Evolutionary conservation across 2,113 vertebrate genomes (phyloP), one percentile per base, ranked within the genome.

Genomic region (Morone chrysops): DNA sequence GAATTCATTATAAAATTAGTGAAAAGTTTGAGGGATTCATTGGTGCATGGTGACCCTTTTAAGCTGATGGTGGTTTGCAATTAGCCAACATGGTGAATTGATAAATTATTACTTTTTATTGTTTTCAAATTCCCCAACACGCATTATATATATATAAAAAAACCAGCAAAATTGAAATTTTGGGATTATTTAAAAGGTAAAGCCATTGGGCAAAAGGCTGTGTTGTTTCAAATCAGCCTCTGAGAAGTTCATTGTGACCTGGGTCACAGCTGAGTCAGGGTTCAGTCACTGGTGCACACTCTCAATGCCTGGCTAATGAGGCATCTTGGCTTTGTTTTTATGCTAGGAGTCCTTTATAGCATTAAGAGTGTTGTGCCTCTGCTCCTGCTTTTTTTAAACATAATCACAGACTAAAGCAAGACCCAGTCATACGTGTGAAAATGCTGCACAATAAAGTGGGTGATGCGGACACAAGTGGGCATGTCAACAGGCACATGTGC

Each of bases 281-380:
- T 45, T 9, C 8, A 65, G 74, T 84, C 81, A 56, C 18, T 70
- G 25, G 22, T 81, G 74, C 20, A 16, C 65, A 22, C 65, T 70
- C 11, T n/a, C 18, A 72, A 43, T 53, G 56, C 43, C 62, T 57
- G 65, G 43, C 71, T 87, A 78, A 83, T 84, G 69, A 83, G 45
- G 50, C 50, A 56, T 75, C 65, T 71, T 79, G 53, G 74, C 68
- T 82, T 71, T 72, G 47, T 70, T 65, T 75, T 69, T 53, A 25
- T n/a, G 56, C 73, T 41, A 48, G 18, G 31, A 25, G 40, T 61
- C 5, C 8, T 69, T 40, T 45, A 61, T 12, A 31, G 8, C 63
- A 41, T 75, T n/a, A 51, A 71, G 59, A 60, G 14, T 8, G 20
- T 10, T 25, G 16, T 31, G 54, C 62, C 41, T 57, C 51, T 9